Base-by-base conservation (phyloP, 2,888 invertebrate species). In the Tanytarsus gracilentus region DNA sequence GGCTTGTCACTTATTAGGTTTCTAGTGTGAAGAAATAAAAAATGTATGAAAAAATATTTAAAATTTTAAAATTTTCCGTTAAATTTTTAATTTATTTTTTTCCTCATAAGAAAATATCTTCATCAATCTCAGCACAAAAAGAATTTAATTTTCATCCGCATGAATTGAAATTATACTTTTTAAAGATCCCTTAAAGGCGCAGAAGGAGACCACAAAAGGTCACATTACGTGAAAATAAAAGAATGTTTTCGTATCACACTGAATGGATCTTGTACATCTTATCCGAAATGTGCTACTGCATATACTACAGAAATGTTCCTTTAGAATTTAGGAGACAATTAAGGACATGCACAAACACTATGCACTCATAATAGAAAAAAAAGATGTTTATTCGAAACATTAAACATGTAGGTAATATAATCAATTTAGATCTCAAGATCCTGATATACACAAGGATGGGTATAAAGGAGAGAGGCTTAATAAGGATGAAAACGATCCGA, bases 361-460 rank as follows among this genome's bases (percentile, higher is more conserved):
- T 55, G 18, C 25, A n/a, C n/a, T n/a, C n/a, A 26, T 25, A 23
- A 40, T 21, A 30, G 25, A 55, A 6, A 40, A 27, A 40, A 55
- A 55, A 55, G 55, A 55, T 55, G 55, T 55, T 55, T 55, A 55
- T 55, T 40, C 55, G 55, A 55, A 55, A 55, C 55, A 55, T 55
- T 55, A 55, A 55, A 55, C 55, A 55, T 40, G 55, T 55, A 55
- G 40, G 55, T 40, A n/a, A n/a, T n/a, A 55, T 51, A 55, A 55
- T 55, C 55, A 55, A 55, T 55, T 55, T 40, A 55, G 55, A 55
- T 55, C 25, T 44, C 18, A n/a, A 33, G 52, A 52, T n/a, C n/a
- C n/a, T n/a, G n/a, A n/a, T 26, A 40, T 39, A 29, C 14, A 26
- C 16, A 55, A 9, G 14, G 9, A 26, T 18, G 40, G 33, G 52